Evolutionary conservation across 2,113 vertebrate species (phyloP).

Genomic region (Nibea coibor): DNA sequence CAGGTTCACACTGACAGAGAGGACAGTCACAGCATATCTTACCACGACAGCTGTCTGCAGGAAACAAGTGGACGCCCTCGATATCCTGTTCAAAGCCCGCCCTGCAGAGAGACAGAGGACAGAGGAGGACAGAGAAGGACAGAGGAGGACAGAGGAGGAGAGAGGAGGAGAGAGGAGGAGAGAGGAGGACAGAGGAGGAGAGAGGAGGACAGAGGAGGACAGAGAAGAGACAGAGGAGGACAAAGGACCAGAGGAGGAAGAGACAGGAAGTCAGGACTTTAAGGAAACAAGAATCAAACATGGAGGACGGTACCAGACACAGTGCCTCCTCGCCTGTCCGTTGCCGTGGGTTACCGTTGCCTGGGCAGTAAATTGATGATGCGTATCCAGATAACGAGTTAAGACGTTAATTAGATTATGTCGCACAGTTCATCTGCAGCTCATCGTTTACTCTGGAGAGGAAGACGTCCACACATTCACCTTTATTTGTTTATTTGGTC

Average conservation of each 20-base stretch:
- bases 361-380: slow-evolving; percentile 5
- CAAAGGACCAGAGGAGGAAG: too few relatives aligned
- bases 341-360: slow-evolving; percentile 22
- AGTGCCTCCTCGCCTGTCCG: neutral
- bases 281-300: neutral
- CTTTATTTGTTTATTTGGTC: neutral
- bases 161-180: too few relatives aligned
- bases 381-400: neutral
- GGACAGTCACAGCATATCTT: slow-evolving; percentile 19
- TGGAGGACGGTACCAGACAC: neutral
- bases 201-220: too few relatives aligned
- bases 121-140: neutral
- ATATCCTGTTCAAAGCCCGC: slow-evolving; percentile 76
- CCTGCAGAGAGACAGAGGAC: slow-evolving; percentile 45
- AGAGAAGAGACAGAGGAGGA: neutral
- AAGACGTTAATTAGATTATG: slow-evolving; percentile 28
- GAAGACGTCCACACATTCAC: neutral
- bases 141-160: neutral
- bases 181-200: neutral
- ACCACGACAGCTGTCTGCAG: slow-evolving; percentile 63
- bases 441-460: slow-evolving; percentile 4
- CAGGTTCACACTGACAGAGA: neutral
- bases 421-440: slow-evolving; percentile 7
- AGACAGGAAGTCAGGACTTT: neutral
- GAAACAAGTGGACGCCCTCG: slow-evolving; percentile 59